phyloP scores from a whole-genome alignment of 2,888 invertebrate genomes.

The Scaptomyza polygonia region DNA sequence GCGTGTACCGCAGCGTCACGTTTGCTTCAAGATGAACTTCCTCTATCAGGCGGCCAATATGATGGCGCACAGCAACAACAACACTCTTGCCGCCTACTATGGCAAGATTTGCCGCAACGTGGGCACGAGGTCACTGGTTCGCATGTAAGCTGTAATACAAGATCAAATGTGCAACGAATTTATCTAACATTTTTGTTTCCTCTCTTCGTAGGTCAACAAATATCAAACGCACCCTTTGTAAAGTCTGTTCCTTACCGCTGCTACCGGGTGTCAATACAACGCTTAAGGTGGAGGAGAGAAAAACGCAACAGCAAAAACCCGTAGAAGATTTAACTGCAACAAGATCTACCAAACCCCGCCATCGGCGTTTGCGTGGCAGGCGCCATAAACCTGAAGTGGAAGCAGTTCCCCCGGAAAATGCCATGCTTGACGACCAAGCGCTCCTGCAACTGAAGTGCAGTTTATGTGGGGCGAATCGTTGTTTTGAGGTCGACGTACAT shows the following conservation, averaged over 20 bases:
- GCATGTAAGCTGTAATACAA: conserved; percentile 76
- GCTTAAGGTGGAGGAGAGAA: conserved; percentile 35
- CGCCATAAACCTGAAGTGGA: not conserved
- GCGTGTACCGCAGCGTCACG: conserved; percentile 46
- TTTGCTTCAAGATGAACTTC: conserved; percentile 81
- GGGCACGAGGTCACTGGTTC: conserved; percentile 81
- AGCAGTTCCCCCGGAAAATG: not conserved
- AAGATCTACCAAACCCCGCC: conserved; percentile 3
- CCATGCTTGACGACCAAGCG: conserved; percentile 40
- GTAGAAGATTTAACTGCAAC: not conserved
- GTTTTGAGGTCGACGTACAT: conserved; percentile 70
- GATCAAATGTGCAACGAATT: not conserved
- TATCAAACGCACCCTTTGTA: conserved; percentile 82
- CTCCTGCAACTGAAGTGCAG: conserved; percentile 69
- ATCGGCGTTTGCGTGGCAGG: conserved; percentile 26
- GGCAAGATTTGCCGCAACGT: conserved; percentile 82
- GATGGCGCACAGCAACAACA: conserved; percentile 79
- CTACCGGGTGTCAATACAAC: conserved; percentile 80
- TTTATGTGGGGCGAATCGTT: conserved; percentile 72
- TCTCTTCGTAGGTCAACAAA: conserved; percentile 78
- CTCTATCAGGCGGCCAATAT: conserved; percentile 83
- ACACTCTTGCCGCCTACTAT: conserved; percentile 81
- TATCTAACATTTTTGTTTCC: not conserved
- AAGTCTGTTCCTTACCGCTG: conserved; percentile 79
- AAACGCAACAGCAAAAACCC: not conserved